A percentile compares a stretch with the other conserved stretches of the same genome.
Conservation (phyloP, 1,140 invertebrate species). For the Meloidogyne exigua region DNA sequence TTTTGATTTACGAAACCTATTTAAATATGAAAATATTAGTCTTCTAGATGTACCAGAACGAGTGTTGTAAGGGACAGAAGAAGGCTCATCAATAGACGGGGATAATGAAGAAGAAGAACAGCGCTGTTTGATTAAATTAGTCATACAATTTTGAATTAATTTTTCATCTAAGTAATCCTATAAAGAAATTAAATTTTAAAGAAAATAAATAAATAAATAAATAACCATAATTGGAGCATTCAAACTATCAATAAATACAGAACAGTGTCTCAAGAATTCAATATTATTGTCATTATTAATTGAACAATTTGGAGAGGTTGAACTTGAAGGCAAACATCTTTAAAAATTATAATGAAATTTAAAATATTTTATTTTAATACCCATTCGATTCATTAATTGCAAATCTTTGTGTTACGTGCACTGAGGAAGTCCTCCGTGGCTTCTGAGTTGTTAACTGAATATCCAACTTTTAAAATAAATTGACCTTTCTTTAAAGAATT, state of each 20-base stretch:
- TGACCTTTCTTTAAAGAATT: neutral
- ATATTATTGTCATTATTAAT: neutral
- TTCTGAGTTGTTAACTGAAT: no score
- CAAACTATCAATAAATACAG: neutral
- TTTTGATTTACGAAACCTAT: neutral
- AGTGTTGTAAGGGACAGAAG: neutral
- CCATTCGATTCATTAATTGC: neutral
- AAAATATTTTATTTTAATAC: neutral
- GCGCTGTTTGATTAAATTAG: neutral
- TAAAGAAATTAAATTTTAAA: neutral
- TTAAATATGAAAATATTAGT: neutral
- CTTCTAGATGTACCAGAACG: neutral
- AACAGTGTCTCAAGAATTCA: neutral
- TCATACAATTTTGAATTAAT: neutral
- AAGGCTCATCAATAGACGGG: neutral
- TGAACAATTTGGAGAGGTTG: neutral
- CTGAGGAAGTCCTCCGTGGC: neutral
- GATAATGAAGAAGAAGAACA: constrained; percentile 1
- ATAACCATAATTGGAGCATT: neutral
- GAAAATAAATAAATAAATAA: neutral
- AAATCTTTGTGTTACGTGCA: neutral
- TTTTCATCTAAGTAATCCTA: neutral
- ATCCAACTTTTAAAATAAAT: no score
- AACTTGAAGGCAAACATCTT: neutral
- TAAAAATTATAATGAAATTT: neutral